phyloP scores from a whole-genome alignment of 2,888 invertebrate genomes.

The Leucophenga maculata region DNA sequence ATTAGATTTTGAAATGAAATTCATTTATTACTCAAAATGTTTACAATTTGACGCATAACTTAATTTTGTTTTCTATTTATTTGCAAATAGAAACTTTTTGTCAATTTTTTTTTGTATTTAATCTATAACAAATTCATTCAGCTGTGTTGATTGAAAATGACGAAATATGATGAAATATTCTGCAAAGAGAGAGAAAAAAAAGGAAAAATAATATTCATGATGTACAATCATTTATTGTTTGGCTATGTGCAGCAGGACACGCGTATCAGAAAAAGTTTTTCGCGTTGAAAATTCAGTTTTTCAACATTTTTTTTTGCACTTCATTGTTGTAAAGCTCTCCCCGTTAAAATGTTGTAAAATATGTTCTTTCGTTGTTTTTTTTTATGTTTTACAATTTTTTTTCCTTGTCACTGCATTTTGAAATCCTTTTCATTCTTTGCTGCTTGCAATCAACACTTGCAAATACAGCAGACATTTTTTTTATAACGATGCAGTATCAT shows the following conservation, averaged over 20 bases:
- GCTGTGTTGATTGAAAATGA: slow-evolving; percentile 25
- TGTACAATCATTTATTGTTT: slow-evolving; percentile 8
- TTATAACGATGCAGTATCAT: not conserved
- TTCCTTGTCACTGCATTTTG: not conserved
- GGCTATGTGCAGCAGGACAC: not conserved
- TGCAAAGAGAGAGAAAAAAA: not conserved
- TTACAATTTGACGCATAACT: not conserved
- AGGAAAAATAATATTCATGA: slow-evolving; percentile 7
- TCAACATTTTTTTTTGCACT: not conserved
- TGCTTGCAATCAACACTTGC: slow-evolving; percentile 24
- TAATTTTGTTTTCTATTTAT: not conserved
- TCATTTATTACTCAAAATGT: too few species aligned
- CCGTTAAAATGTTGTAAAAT: slow-evolving; percentile 19
- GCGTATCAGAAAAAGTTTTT: not conserved
- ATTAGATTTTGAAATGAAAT: too few species aligned
- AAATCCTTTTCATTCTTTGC: not conserved
- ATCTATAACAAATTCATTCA: slow-evolving; percentile 11
- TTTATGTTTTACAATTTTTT: not conserved
- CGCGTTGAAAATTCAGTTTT: slow-evolving; percentile 1
- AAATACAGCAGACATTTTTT: slow-evolving; percentile 8
- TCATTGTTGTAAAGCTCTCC: slow-evolving; percentile 5
- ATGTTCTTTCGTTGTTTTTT: not conserved
- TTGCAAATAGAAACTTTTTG: slow-evolving; percentile 2
- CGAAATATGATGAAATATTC: slow-evolving; percentile 25
- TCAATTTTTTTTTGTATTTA: slow-evolving; percentile 4